Evolutionary conservation across 2,797 vertebrate genomes (phyloP), one percentile per base, ranked within the genome.

Genomic region (Ibycter americanus): DNA sequence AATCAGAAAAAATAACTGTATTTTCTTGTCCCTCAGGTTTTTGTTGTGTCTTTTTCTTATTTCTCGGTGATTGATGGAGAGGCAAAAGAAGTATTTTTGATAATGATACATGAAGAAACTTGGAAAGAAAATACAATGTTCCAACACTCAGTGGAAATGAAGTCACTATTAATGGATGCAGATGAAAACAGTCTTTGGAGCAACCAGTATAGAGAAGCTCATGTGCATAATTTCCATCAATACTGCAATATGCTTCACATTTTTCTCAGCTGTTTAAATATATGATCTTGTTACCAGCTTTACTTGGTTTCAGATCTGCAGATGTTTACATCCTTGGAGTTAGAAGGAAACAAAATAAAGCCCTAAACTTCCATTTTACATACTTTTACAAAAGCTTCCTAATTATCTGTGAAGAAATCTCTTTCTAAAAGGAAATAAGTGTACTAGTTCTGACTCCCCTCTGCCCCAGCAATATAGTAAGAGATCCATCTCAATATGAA

Each of bases 271-370:
- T 67, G 29, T 40, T 84, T 66, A 36, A 49, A 26, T 31, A 59
- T 8, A 54, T 16, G 15, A 22, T 42, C 15, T 77, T 72, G 20
- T 72, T 27, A 59, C 31, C 16, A 32, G 2, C 32, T 77, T 31
- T 36, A 59, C 40, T 49, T 46, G 21, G 56, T 66, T 82, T 63
- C 63, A 42, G 21, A 34, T 82, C 26, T 40, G 32, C 27, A 59
- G 19, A 15, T 67, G 20, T 81, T 46, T 59, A 13, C 23, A 70
- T 55, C 23, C 25, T 46, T 5, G 61, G 42, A 82, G 42, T 89
- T 88, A 85, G 76, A 91, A 95, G 89, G 52, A 91, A 96, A 93
- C 55, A 91, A 89, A 89, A 84, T 61, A 93, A 94, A 95, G 15
- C 46, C 38, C 71, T 52, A 62, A 88, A 90, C 22, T 87, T 95